Percentiles rank a stretch among this genome's conserved stretches.
These are phyloP conservation scores for Rynchops niger DNA, from an alignment of 2,113 vertebrate genomes.

Conservation along the genomic window DNA sequence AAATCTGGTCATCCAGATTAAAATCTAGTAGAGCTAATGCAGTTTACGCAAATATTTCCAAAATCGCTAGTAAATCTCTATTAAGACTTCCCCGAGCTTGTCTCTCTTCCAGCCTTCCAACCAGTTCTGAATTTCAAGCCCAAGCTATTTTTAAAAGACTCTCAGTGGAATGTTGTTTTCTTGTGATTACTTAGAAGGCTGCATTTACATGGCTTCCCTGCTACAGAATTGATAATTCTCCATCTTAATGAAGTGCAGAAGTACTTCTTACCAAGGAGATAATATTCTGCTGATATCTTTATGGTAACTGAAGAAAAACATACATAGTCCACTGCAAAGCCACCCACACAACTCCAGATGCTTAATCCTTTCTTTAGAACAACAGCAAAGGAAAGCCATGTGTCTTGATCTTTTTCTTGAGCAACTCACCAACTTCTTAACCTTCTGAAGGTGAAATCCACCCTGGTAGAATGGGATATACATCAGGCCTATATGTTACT, in stretches of 20 bases:
- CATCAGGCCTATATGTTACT: rapidly evolving
- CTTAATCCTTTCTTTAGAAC: not conserved
- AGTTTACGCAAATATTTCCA: not conserved
- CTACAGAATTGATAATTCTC: not conserved
- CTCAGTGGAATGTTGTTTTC: not conserved
- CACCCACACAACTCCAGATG: not conserved
- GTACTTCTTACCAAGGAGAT: not conserved
- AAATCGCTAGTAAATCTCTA: not conserved
- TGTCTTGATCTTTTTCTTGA: not conserved
- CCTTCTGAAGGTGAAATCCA: not conserved
- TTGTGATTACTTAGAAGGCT: not conserved
- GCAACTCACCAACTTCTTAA: not conserved
- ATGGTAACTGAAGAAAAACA: not conserved
- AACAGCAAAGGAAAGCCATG: not conserved
- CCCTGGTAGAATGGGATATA: not conserved
- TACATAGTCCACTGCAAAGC: not conserved
- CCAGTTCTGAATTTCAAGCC: not conserved
- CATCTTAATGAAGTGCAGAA: not conserved
- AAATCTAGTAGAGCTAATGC: not conserved
- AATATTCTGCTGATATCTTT: not conserved
- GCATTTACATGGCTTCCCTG: not conserved
- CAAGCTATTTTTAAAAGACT: not conserved
- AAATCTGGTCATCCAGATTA: not conserved
- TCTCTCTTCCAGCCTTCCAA: not conserved
- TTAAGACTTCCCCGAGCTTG: not conserved